phyloP scores from a whole-genome alignment of 2,113 vertebrate species.

The Trichomycterus rosablanca region DNA sequence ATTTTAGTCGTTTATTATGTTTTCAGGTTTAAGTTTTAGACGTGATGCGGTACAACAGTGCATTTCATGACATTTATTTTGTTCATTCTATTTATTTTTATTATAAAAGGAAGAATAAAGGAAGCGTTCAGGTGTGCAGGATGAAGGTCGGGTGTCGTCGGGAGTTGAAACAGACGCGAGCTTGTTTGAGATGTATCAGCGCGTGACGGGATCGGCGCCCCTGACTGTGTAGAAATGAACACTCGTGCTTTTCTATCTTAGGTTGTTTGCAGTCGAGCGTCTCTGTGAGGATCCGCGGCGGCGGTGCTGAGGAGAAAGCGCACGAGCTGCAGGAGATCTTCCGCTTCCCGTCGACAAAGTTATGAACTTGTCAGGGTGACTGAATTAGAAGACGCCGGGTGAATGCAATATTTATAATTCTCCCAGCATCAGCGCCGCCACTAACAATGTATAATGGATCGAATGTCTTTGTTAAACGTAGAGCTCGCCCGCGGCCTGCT shows the following conservation, averaged over 20 bases:
- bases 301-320: constrained; percentile 49
- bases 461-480: constrained; percentile 61
- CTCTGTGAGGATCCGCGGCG: constrained; percentile 43
- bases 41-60: no score
- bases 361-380: constrained; percentile 65
- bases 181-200: no score
- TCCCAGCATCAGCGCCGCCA: constrained; percentile 56
- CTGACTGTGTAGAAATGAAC: constrained; percentile 41
- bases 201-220: neutral
- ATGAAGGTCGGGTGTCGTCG: no score
- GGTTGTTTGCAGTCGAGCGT: constrained; percentile 21
- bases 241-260: neutral
- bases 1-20: no score
- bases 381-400: constrained; percentile 52
- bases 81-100: no score
- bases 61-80: no score
- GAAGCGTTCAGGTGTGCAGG: no score
- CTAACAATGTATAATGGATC: constrained; percentile 68
- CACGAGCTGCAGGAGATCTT: constrained; percentile 55
- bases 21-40: no score
- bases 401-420: constrained; percentile 67
- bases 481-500: constrained; percentile 35
- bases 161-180: no score
- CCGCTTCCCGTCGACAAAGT: constrained; percentile 57
- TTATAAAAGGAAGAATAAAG: no score